phyloP scores from a whole-genome alignment of 2,113 vertebrate species.

The Aegotheles bennettii region DNA sequence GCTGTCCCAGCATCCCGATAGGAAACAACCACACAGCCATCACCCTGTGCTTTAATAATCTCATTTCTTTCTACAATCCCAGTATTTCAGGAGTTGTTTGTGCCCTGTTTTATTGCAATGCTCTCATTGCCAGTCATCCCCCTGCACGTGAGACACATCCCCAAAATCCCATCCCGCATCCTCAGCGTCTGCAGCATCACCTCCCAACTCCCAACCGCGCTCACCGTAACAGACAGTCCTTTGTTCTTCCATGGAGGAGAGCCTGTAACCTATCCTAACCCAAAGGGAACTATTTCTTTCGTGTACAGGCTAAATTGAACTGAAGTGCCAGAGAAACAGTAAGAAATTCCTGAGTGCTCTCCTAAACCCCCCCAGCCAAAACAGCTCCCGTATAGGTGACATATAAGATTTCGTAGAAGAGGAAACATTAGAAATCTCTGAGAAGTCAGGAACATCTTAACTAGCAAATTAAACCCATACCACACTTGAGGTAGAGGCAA shows the following conservation, averaged over 20 bases:
- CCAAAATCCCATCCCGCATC: neutral
- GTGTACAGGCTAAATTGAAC: neutral
- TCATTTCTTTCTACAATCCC: neutral
- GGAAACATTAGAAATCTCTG: neutral
- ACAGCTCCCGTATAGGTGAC: neutral
- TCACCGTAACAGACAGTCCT: neutral
- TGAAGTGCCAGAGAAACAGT: neutral
- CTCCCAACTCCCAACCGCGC: neutral
- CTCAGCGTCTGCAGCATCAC: neutral
- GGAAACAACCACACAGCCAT: neutral
- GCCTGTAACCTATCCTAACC: neutral
- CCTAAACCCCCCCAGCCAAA: neutral
- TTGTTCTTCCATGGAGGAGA: neutral
- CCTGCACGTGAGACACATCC: neutral
- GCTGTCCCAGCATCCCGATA: neutral
- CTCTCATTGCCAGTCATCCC: neutral
- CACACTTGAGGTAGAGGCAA: neutral
- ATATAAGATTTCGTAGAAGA: neutral
- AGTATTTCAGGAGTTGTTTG: neutral
- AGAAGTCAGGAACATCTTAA: neutral
- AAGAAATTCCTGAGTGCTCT: neutral
- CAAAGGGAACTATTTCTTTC: neutral
- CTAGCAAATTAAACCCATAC: conserved; percentile 18
- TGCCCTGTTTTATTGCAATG: rapidly evolving
- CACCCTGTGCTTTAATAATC: neutral